Evolutionary conservation across 1,140 invertebrate genomes (phyloP), one percentile per base, ranked within the genome.

Genomic region (Leptinotarsa lineolata): DNA sequence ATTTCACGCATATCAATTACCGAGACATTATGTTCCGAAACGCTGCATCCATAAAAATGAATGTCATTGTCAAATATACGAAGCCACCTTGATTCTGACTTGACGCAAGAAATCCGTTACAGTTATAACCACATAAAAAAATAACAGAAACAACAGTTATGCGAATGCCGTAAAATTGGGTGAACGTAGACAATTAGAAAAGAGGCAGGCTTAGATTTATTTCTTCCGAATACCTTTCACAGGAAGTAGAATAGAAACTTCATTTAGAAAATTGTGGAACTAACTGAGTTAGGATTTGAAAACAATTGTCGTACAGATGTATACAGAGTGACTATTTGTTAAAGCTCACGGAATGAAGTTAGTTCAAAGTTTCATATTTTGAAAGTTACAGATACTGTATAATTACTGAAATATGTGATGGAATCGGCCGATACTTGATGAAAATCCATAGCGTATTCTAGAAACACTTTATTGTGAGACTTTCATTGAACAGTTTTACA

Each of bases 21-120:
- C 48, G 12, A 54, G 48, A n/a, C 48, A 13, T 54, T 18, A 54
- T 54, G 48, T 54, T 54, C 48, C 48, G n/a, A 54, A 54, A 54
- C 48, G n/a, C 48, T 54, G 6, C 15, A 12, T 54, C 48, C 48
- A 18, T 54, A 18, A 54, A 54, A 54, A 54, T 54, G 48, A 54
- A 54, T 54, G 48, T 54, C 48, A 54, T 54, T 54, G 48, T 54
- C 48, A 54, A 54, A 54, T 4, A 15, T 54, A 54, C n/a, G n/a
- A 54, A 54, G 16, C 15, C 16, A 18, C 1, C 48, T 54, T 54
- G 48, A 54, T 54, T 15, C 16, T 15, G 48, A n/a, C 48, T 54
- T 54, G 48, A 54, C 6, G 48, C 48, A 8, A 54, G 48, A 54
- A 54, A 15, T 18, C 15, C 3, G 16, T 54, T 54, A 54, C 48